These are phyloP conservation scores for Meghimatium bilineatum DNA, from an alignment of 2,888 invertebrate genomes.

Conservation along the genomic window DNA sequence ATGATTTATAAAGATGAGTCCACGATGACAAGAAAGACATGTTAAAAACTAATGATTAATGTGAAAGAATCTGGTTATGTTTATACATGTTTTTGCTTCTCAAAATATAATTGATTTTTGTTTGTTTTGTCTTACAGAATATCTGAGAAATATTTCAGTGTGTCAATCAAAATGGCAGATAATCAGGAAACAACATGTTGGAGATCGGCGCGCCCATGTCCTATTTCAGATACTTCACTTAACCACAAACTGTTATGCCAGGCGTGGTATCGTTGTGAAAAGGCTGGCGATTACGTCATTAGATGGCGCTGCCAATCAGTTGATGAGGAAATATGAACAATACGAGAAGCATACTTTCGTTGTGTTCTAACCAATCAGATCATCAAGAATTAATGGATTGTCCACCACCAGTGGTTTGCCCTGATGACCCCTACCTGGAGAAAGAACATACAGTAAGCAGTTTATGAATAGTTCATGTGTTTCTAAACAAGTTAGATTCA, in stretches of 20 bases:
- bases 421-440: slow-evolving; percentile 12
- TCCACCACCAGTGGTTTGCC: slow-evolving; percentile 43
- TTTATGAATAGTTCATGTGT: neutral
- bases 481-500: too few relatives aligned
- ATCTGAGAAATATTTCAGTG: neutral
- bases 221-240: neutral
- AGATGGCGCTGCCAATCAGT: slow-evolving; percentile 65
- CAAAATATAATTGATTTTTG: too few relatives aligned
- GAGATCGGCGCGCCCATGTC: slow-evolving; percentile 31
- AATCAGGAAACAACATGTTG: slow-evolving; percentile 5
- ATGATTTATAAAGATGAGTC: too few relatives aligned
- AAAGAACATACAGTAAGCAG: slow-evolving; percentile 9
- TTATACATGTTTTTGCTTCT: too few relatives aligned
- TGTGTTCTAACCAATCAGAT: slow-evolving; percentile 28
- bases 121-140: neutral
- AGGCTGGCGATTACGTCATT: slow-evolving; percentile 65
- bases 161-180: neutral
- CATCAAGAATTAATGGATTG: slow-evolving; percentile 2
- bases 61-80: too few relatives aligned
- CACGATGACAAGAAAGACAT: too few relatives aligned
- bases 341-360: neutral
- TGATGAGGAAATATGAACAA: slow-evolving; percentile 16
- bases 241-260: slow-evolving; percentile 20
- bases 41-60: too few relatives aligned
- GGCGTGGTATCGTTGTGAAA: slow-evolving; percentile 60